phyloP scores from a whole-genome alignment of 37 sponge, comb jelly and placozoan genomes.

The Mnemiopsis leidyi region DNA sequence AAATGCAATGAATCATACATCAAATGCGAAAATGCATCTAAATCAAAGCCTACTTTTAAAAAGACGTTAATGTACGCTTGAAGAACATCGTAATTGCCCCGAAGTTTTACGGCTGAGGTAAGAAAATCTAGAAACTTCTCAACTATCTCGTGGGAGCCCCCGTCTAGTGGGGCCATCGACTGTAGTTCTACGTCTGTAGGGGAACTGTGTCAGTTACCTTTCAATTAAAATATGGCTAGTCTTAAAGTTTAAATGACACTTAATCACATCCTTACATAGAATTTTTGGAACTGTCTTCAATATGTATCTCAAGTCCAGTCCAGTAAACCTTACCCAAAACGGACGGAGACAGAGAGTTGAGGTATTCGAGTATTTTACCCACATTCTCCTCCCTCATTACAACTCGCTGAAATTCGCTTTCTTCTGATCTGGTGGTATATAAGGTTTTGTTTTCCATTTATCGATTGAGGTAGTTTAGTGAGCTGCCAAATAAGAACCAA shows the following conservation, averaged over 20 bases:
- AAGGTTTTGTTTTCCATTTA: too few species aligned
- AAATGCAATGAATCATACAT: too few species aligned
- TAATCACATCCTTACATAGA: background rate
- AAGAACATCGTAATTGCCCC: background rate
- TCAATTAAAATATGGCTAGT: too few species aligned
- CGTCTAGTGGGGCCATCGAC: slow-evolving; percentile 13
- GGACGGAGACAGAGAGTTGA: background rate
- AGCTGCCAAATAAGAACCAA: too few species aligned
- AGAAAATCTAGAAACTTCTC: background rate
- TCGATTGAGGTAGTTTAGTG: too few species aligned
- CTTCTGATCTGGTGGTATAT: slow-evolving; percentile 2
- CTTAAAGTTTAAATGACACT: too few species aligned
- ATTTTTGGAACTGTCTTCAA: too few species aligned
- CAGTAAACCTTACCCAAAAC: background rate
- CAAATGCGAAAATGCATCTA: too few species aligned
- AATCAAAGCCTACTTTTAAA: slow-evolving; percentile 27
- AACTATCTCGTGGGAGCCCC: background rate
- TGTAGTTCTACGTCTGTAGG: slow-evolving; percentile 22
- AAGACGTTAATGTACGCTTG: slow-evolving; percentile 35
- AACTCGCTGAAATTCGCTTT: slow-evolving; percentile 4
- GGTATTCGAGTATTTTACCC: background rate
- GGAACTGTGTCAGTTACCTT: too few species aligned
- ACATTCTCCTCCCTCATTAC: background rate
- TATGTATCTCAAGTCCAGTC: too few species aligned
- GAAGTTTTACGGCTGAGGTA: background rate